These are phyloP conservation scores for Zaprionus camerounensis DNA, from an alignment of 1,140 invertebrate species.

Conservation along the genomic window DNA sequence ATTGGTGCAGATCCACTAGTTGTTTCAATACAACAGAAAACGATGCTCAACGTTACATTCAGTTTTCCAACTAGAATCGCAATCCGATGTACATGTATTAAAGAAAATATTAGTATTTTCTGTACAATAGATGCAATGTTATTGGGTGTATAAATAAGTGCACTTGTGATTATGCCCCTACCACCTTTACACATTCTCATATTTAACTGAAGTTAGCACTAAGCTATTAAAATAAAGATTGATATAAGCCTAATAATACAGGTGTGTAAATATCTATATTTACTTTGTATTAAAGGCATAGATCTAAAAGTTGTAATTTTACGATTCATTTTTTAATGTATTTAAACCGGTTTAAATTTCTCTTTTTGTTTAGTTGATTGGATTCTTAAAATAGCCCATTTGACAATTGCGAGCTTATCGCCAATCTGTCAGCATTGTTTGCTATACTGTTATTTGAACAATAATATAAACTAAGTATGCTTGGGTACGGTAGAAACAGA, in stretches of 20 bases:
- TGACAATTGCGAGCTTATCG: neutral
- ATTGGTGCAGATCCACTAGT: neutral
- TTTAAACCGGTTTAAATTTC: slow-evolving; percentile 34
- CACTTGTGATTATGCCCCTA: slow-evolving; percentile 38
- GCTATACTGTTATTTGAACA: slow-evolving; percentile 17
- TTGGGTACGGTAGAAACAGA: neutral
- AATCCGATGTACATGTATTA: slow-evolving; percentile 5
- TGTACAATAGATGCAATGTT: neutral
- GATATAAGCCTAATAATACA: slow-evolving; percentile 2
- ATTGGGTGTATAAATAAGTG: slow-evolving; percentile 26
- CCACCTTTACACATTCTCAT: slow-evolving; percentile 13
- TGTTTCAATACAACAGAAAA: neutral
- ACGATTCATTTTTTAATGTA: neutral
- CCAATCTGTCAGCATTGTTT: neutral
- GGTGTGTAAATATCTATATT: neutral
- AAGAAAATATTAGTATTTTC: neutral
- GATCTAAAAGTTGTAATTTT: neutral
- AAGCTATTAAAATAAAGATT: neutral
- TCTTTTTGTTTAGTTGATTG: slow-evolving; percentile 1
- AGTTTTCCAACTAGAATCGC: slow-evolving; percentile 22
- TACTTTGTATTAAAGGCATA: neutral
- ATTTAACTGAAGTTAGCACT: slow-evolving; percentile 5
- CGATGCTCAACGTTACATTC: slow-evolving; percentile 37
- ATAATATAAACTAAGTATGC: slow-evolving; percentile 22
- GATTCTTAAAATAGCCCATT: slow-evolving; percentile 9